A percentile compares a stretch with the other conserved stretches of the same genome.
These are phyloP conservation scores for Ciona savignyi DNA, from an alignment of 23 tunicate genomes.

Conservation along the genomic window DNA sequence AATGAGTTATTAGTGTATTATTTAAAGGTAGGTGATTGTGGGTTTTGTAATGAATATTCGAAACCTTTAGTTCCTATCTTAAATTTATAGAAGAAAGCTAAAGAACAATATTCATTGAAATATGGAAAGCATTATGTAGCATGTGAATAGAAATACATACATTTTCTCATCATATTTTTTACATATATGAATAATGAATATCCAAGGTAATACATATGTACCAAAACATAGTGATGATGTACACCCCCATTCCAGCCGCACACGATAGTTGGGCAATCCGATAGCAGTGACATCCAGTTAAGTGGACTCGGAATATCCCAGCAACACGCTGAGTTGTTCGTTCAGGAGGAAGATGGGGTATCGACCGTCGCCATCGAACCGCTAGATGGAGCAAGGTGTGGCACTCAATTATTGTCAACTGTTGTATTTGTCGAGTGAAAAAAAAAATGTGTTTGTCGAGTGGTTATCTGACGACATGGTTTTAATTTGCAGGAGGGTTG, in stretches of 20 bases:
- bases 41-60: neutral
- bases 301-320: conserved; percentile 67
- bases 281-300: conserved; percentile 75
- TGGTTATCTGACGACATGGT: too few species aligned
- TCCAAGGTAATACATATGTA: too few species aligned
- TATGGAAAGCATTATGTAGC: neutral
- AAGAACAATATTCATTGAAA: neutral
- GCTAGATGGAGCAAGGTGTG: conserved; percentile 58
- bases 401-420: too few species aligned
- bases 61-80: too few species aligned
- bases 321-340: conserved; percentile 56
- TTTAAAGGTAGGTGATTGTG: conserved; percentile 43
- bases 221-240: too few species aligned
- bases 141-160: too few species aligned
- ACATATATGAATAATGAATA: too few species aligned
- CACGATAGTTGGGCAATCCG: conserved; percentile 62
- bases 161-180: too few species aligned
- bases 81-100: too few species aligned
- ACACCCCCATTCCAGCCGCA: conserved; percentile 40
- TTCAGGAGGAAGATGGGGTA: conserved; percentile 21
- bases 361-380: conserved; percentile 42
- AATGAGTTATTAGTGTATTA: conserved; percentile 83
- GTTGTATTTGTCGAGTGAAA: too few species aligned
- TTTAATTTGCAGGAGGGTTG: too few species aligned
- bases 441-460: too few species aligned